A percentile compares a stretch with the other conserved stretches of the same genome.
These are phyloP conservation scores for Acrobeloides nanus DNA, from an alignment of 2,888 invertebrate genomes.

Conservation along the genomic window DNA sequence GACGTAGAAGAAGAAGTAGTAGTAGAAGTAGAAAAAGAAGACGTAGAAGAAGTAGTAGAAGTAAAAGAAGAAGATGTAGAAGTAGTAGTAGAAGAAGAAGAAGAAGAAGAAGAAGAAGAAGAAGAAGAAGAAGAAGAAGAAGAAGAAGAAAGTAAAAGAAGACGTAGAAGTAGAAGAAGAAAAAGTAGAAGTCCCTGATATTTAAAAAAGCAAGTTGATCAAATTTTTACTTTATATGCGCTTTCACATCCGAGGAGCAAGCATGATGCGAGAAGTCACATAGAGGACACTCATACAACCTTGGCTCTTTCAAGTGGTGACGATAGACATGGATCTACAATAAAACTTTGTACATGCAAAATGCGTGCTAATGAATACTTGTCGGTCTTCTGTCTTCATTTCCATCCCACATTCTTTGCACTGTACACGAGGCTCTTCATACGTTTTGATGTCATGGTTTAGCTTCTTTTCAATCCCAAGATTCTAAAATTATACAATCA, in stretches of 20 bases:
- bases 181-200: not conserved
- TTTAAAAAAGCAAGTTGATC: not conserved
- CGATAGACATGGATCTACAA: constrained; percentile 38
- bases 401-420: constrained; percentile 32
- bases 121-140: too few species aligned
- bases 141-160: too few species aligned
- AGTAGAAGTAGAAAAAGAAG: too few species aligned
- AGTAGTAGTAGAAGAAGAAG: too few species aligned
- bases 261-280: constrained; percentile 39
- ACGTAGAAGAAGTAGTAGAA: too few species aligned
- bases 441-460: constrained; percentile 9
- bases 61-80: not conserved
- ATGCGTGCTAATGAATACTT: constrained; percentile 14
- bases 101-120: too few species aligned
- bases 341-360: not conserved
- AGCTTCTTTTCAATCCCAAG: not conserved
- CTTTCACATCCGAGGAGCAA: constrained; percentile 34
- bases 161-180: too few species aligned
- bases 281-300: constrained; percentile 33
- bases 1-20: too few species aligned
- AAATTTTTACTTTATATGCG: constrained; percentile 33
- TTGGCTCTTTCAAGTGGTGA: constrained; percentile 34
- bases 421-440: constrained; percentile 15
- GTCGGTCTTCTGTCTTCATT: constrained; percentile 39
- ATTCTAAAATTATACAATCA: too few species aligned